Percentiles rank a stretch among this genome's conserved stretches.
These are phyloP conservation scores for Philaethria dido DNA, from an alignment of 2,888 invertebrate genomes.

Conservation along the genomic window DNA sequence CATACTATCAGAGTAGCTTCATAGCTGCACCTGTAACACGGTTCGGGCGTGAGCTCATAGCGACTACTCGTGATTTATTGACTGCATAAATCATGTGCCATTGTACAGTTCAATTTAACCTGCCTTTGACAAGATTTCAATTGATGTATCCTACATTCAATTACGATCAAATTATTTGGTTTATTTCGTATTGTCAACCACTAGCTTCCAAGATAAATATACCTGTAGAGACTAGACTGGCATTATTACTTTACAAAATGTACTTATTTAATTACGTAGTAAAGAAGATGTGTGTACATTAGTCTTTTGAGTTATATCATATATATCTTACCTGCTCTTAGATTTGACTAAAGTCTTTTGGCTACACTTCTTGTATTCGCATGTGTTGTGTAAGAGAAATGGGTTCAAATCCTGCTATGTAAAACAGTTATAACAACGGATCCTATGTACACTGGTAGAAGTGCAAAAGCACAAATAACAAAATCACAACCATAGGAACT, in stretches of 20 bases:
- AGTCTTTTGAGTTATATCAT: too few relatives aligned
- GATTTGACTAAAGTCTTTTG: too few relatives aligned
- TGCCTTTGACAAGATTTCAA: conserved; percentile 39
- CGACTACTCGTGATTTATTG: conserved; percentile 45
- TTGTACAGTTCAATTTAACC: conserved; percentile 38
- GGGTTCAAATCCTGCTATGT: too few relatives aligned
- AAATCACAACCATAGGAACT: too few relatives aligned
- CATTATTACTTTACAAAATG: not conserved
- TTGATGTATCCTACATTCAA: conserved; percentile 33
- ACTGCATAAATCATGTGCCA: conserved; percentile 40
- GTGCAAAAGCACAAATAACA: too few relatives aligned
- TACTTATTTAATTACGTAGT: too few relatives aligned
- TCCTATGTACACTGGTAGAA: too few relatives aligned
- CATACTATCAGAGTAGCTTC: conserved; percentile 18
- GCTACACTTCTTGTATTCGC: too few relatives aligned
- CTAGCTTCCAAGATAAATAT: not conserved
- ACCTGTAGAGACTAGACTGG: not conserved
- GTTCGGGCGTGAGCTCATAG: conserved; percentile 47
- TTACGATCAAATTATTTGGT: conserved; percentile 27
- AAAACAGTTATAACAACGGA: too few relatives aligned
- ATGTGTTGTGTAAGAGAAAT: too few relatives aligned
- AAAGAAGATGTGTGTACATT: too few relatives aligned
- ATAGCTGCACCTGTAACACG: conserved; percentile 45
- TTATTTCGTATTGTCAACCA: not conserved
- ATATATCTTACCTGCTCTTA: too few relatives aligned